phyloP scores from a whole-genome alignment of 2,888 invertebrate genomes.

The Conomelus anceps region DNA sequence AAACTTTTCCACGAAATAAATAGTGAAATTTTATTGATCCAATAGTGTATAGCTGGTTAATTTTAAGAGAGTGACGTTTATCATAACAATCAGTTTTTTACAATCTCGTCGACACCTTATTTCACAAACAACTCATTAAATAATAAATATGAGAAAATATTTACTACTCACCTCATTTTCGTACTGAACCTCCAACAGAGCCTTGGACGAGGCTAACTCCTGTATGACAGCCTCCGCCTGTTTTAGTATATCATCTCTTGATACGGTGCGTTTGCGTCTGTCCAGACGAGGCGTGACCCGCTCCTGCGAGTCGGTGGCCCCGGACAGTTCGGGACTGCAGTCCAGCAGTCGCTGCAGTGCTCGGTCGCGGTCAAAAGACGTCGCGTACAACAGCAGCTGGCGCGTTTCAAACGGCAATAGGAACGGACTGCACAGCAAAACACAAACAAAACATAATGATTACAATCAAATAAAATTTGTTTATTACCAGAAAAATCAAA shows the following conservation, averaged over 20 bases:
- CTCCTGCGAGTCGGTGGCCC: conserved; percentile 67
- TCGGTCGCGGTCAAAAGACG: conserved; percentile 95
- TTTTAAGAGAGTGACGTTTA: not conserved
- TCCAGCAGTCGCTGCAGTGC: conserved; percentile 92
- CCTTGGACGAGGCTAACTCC: conserved; percentile 86
- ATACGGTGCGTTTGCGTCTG: conserved; percentile 83
- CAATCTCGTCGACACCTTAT: too few species aligned
- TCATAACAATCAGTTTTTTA: not conserved
- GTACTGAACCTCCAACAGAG: conserved; percentile 80
- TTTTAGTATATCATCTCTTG: conserved; percentile 81
- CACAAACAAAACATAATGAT: not conserved
- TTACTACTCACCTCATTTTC: conserved; percentile 51
- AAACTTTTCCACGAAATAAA: too few species aligned
- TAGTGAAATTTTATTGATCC: too few species aligned
- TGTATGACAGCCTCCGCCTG: conserved; percentile 94
- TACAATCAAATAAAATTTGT: not conserved
- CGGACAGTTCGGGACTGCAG: conserved; percentile 78
- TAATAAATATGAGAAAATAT: not conserved
- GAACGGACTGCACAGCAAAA: conserved; percentile 64
- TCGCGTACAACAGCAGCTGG: conserved; percentile 92
- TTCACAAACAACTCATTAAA: not conserved
- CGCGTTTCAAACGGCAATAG: conserved; percentile 96
- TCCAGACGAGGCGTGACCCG: conserved; percentile 90
- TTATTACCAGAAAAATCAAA: not conserved
- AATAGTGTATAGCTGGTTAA: too few species aligned